A percentile compares a stretch with the other conserved stretches of the same genome.
These are phyloP conservation scores for Aurelia sp. DNA, from an alignment of 30 jellyfish, hydroid and myxozoan genomes.

Conservation along the genomic window DNA sequence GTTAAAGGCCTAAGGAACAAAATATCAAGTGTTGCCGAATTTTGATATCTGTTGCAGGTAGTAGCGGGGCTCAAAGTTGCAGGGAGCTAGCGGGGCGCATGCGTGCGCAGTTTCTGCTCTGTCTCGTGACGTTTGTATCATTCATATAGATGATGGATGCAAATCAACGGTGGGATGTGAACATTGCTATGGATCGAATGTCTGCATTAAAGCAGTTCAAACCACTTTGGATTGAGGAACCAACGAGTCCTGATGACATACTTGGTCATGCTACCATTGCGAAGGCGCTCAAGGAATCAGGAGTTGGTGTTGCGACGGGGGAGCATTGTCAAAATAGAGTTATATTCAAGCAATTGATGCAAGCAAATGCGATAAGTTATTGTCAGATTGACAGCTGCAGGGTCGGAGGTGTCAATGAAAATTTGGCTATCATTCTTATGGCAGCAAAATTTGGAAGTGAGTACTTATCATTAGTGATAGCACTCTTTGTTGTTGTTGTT, in stretches of 20 bases:
- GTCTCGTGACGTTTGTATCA: no score
- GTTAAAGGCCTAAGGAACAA: no score
- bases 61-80: no score
- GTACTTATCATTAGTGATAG: not conserved
- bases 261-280: slow-evolving; percentile 86
- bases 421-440: slow-evolving; percentile 76
- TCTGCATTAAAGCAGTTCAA: slow-evolving; percentile 47
- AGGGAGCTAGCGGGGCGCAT: no score
- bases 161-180: slow-evolving; percentile 83
- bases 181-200: slow-evolving; percentile 67
- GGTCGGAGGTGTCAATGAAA: slow-evolving; percentile 89
- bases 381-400: slow-evolving; percentile 89
- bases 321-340: slow-evolving; percentile 86
- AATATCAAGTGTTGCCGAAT: no score
- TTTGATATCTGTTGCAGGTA: no score
- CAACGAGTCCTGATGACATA: slow-evolving; percentile 86
- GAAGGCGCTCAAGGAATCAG: slow-evolving; percentile 35
- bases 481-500: no score
- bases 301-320: slow-evolving; percentile 89
- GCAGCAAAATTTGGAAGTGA: slow-evolving; percentile 80
- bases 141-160: slow-evolving; percentile 87
- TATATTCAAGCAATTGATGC: slow-evolving; percentile 78
- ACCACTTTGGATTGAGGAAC: slow-evolving; percentile 89
- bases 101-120: no score
- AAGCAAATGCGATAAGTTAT: slow-evolving; percentile 66